These are phyloP conservation scores for Gastrophysa polygoni DNA, from an alignment of 2,888 invertebrate species.

Conservation along the genomic window DNA sequence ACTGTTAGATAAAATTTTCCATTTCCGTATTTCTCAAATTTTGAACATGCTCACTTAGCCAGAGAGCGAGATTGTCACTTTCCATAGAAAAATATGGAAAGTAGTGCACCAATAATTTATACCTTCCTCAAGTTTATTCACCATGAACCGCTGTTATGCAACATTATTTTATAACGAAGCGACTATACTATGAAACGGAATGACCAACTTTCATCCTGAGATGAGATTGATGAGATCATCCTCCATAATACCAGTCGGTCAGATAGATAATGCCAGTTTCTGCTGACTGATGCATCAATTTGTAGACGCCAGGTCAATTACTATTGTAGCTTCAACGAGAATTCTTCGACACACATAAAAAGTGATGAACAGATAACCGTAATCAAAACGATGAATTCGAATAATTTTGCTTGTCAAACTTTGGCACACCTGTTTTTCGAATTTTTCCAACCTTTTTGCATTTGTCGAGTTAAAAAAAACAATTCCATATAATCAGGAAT, in stretches of 20 bases:
- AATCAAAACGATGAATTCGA: too few relatives aligned
- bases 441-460: neutral
- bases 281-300: neutral
- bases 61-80: too few relatives aligned
- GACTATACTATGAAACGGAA: constrained; percentile 42
- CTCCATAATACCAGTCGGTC: constrained; percentile 45
- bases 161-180: constrained; percentile 7
- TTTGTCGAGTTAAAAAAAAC: neutral
- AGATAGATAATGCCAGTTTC: neutral
- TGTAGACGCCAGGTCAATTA: neutral
- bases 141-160: constrained; percentile 2
- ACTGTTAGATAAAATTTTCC: too few relatives aligned
- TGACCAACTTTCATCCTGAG: constrained; percentile 44
- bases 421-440: neutral
- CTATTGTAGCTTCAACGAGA: too few relatives aligned
- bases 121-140: neutral
- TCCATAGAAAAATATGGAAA: too few relatives aligned
- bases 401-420: neutral
- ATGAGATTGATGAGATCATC: constrained; percentile 53
- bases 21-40: too few relatives aligned
- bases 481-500: too few relatives aligned
- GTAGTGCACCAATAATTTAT: too few relatives aligned
- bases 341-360: too few relatives aligned
- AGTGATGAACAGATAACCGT: too few relatives aligned
- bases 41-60: too few relatives aligned